These are phyloP conservation scores for Eidolon dupreanum DNA, from an alignment of 2,797 vertebrate genomes.

Conservation along the genomic window DNA sequence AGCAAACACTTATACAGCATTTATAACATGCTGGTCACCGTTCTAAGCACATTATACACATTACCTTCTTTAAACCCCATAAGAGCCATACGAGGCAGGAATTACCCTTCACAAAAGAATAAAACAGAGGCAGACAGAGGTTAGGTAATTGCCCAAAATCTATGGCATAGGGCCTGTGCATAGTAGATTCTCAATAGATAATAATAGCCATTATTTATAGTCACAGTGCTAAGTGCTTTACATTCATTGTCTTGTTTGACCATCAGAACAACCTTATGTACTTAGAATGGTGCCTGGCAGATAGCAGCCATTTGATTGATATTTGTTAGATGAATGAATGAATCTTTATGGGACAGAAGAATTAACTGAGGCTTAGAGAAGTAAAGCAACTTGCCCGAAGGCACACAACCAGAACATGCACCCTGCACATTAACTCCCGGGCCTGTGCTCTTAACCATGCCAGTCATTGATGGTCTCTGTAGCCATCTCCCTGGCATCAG, in stretches of 20 bases:
- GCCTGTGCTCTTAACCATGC: background rate
- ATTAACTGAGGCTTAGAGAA: background rate
- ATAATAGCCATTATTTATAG: background rate
- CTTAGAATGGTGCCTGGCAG: background rate
- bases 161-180: background rate
- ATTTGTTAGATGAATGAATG: background rate
- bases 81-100: background rate
- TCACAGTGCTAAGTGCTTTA: background rate
- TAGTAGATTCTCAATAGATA: background rate
- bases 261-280: background rate
- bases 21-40: background rate
- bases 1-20: background rate
- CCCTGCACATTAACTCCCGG: background rate
- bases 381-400: background rate
- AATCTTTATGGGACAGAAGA: background rate
- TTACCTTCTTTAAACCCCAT: background rate
- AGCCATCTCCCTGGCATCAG: background rate
- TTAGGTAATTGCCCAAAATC: background rate
- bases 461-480: background rate
- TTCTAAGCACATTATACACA: background rate
- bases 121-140: background rate
- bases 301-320: background rate
- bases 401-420: background rate
- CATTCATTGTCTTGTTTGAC: background rate
- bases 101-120: background rate